These are phyloP conservation scores for Camptogramma bilineatum DNA, from an alignment of 2,888 invertebrate species.

Conservation along the genomic window DNA sequence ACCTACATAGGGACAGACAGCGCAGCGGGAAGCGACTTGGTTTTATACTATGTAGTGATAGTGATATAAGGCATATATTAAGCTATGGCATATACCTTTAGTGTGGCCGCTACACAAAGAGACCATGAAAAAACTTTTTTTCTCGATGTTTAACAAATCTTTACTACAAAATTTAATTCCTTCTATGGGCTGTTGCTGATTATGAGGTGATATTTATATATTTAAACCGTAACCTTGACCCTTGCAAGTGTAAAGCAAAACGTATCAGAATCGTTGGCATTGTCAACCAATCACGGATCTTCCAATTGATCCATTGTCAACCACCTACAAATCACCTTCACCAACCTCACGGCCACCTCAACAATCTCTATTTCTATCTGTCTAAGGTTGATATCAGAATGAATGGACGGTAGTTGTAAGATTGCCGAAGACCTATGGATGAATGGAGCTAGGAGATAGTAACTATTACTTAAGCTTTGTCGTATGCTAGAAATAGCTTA, in stretches of 20 bases:
- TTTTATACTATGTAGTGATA: no score
- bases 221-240: slow-evolving; percentile 18
- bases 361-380: not conserved
- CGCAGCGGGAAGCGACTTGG: no score
- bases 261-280: slow-evolving; percentile 40
- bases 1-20: no score
- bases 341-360: not conserved
- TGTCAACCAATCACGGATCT: slow-evolving; percentile 51
- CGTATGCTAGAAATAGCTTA: slow-evolving; percentile 7
- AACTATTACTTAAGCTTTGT: slow-evolving; percentile 6
- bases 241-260: slow-evolving; percentile 13
- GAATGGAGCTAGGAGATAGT: slow-evolving; percentile 22
- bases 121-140: no score
- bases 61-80: no score
- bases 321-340: slow-evolving; percentile 47
- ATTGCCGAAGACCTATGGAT: slow-evolving; percentile 1
- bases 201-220: not conserved
- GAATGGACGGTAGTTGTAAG: not conserved
- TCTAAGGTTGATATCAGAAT: slow-evolving; percentile 4
- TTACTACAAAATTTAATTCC: no score
- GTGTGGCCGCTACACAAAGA: no score
- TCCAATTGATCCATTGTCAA: slow-evolving; percentile 51
- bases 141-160: no score
- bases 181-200: no score
- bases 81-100: no score